Base-by-base conservation (phyloP, 2,888 invertebrate genomes). In the Ophion ventricosus region DNA sequence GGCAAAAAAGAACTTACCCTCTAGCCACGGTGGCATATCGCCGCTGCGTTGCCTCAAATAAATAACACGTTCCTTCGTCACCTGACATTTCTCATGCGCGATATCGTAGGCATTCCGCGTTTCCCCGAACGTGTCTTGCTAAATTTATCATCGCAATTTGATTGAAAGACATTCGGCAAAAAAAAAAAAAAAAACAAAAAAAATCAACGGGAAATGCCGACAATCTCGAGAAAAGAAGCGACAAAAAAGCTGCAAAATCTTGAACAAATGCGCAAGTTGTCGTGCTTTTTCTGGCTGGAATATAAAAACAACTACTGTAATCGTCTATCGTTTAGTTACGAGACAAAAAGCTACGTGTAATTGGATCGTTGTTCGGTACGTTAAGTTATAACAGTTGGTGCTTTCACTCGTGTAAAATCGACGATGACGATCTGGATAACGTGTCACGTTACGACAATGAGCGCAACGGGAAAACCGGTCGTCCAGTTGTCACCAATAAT, bases 401-500 rank as follows among this genome's bases (percentile, higher is more conserved):
- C 82, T 82, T 82, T 82, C 82, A 63, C 78, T 66, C 61, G 67
- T 43, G 20, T 54, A 74, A 56, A 64, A 35, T 66, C 70, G 25
- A 43, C 69, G 73, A 73, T 66, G 73, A 76, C 76, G 66, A 76
- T 57, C 25, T 66, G 40, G 64, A 43, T 25, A 70, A 54, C 64
- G 77, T 76, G 76, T 77, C 78, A 63, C 23, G 77, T 82, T 82
- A 82, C 77, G 77, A 69, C 74, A 74, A 78, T 56, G 43, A 25
- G 29, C 69, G 1, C 29, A 29, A 14, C 77, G 43, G 43, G 63
- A 43, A 75, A 75, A 70, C 78, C 74, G 74, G 78, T 64, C 78
- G 57, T 29, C 75, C 70, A 64, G 54, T 25, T 79, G 82, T 82
- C 82, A 79, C 74, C 57, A 59, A 82, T 82, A 78, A 78, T 78